Percentiles rank a stretch among this genome's conserved stretches.
Conservation (phyloP, 2,113 vertebrate genomes). For the Formicarius rufipectus region DNA sequence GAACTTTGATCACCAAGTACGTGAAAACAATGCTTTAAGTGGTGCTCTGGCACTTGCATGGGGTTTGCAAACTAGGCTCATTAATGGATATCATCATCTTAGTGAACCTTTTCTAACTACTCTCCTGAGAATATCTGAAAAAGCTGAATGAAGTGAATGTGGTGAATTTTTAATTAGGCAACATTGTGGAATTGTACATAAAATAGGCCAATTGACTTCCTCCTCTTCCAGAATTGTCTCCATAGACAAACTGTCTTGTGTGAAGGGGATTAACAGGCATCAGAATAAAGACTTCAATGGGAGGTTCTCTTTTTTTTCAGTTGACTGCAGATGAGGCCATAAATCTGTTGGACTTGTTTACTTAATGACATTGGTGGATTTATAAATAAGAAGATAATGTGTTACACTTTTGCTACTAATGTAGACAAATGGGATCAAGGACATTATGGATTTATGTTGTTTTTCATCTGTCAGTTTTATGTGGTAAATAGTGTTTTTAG, state of each 20-base stretch:
- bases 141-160: neutral
- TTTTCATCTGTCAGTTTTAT: neutral
- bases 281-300: neutral
- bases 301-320: neutral
- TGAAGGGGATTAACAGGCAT: neutral
- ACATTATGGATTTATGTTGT: neutral
- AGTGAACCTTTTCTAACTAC: neutral
- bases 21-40: neutral
- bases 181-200: neutral
- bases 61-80: neutral
- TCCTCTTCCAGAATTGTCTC: neutral
- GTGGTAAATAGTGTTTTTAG: neutral
- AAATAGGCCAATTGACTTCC: neutral
- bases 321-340: neutral
- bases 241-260: neutral
- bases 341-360: neutral
- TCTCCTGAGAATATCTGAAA: neutral
- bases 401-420: neutral
- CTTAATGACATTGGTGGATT: neutral
- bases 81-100: neutral
- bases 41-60: neutral
- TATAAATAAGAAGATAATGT: neutral
- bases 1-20: neutral
- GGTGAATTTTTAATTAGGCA: conserved; percentile 20
- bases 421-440: neutral